Base-by-base conservation (phyloP, 2,888 invertebrate genomes). In the Agrochola macilenta region DNA sequence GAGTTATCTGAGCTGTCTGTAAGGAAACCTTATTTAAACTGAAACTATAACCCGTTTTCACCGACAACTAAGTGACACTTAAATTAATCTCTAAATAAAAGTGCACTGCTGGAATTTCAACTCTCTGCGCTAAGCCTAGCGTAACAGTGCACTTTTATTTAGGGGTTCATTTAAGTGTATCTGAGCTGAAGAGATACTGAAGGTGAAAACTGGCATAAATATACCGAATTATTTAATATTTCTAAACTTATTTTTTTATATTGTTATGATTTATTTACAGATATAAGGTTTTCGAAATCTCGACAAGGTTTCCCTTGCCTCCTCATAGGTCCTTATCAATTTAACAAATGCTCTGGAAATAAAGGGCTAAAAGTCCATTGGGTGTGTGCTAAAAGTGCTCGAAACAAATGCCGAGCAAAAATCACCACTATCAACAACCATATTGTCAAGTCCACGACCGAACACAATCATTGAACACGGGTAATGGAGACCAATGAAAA, bases 331-430 rank as follows among this genome's bases (percentile, higher is more conserved):
- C 14, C 23, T 5, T 49, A 76, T 17, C 74, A 49, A n/a, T 92
- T 87, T 76, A 91, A 91, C 65, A 65, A 65, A 43, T 43, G 39
- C n/a, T 20, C 65, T 65, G 65, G 65, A 26, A 43, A 43, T 43
- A 88, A 63, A 39, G 87, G 82, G 0, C 26, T 81, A 0, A 87
- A 79, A 43, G 77, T 78, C 0, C 83, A 79, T 0, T 93, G 91
- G 90, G 78, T 86, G 8, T 93, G 91, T 71, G 17, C 23, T 4
- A 74, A 20, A 46, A 74, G 39, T 11, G 23, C 12, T 5, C 30
- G 20, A 0, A 2, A 39, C 8, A 81, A 60, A 52, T 81, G 81
- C 8, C 76, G 81, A 30, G 81, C 81, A 14, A 76, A 65, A 57
- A 3, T 81, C 23, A 76, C 57, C 23, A 81, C 81, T 49, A 17